phyloP scores from a whole-genome alignment of 2,888 invertebrate genomes.

The Cheilosia urbana region DNA sequence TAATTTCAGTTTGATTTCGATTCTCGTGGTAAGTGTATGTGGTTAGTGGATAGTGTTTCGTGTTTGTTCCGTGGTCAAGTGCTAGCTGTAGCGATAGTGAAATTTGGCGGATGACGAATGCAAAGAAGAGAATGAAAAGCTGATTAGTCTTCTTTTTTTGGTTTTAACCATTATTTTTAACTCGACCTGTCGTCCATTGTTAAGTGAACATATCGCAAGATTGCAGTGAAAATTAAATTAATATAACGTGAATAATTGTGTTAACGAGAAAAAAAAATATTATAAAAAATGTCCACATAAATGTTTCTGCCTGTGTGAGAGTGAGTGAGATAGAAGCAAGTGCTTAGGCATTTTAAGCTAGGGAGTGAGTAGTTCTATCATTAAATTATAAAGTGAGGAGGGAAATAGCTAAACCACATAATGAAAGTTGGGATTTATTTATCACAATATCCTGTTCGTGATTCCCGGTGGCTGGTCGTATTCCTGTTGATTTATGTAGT shows the following conservation, averaged over 20 bases:
- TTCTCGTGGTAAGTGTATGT: constrained; percentile 48
- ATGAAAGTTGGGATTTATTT: constrained; percentile 67
- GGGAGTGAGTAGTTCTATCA: constrained; percentile 52
- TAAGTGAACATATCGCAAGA: constrained; percentile 3
- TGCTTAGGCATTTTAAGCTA: constrained; percentile 27
- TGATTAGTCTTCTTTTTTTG: constrained; percentile 46
- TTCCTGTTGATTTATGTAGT: constrained; percentile 80
- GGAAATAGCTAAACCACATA: constrained; percentile 38
- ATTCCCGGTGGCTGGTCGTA: constrained; percentile 79
- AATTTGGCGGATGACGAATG: constrained; percentile 71
- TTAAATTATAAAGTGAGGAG: constrained; percentile 34
- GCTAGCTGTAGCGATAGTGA: constrained; percentile 61
- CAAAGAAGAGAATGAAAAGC: constrained; percentile 54
- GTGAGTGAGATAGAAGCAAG: constrained; percentile 63
- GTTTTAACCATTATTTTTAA: constrained; percentile 5
- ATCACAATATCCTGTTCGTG: constrained; percentile 61
- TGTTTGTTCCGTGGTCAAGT: constrained; percentile 50
- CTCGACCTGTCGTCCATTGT: background rate
- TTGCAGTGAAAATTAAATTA: constrained; percentile 46
- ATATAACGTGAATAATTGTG: constrained; percentile 54
- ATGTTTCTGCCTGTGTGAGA: constrained; percentile 56
- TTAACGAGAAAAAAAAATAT: constrained; percentile 15
- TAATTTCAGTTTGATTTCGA: constrained; percentile 71
- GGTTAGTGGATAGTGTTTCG: too few species aligned
- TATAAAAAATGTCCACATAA: constrained; percentile 64